phyloP scores from a whole-genome alignment of 2,888 invertebrate species.

The Portevinia maculata region DNA sequence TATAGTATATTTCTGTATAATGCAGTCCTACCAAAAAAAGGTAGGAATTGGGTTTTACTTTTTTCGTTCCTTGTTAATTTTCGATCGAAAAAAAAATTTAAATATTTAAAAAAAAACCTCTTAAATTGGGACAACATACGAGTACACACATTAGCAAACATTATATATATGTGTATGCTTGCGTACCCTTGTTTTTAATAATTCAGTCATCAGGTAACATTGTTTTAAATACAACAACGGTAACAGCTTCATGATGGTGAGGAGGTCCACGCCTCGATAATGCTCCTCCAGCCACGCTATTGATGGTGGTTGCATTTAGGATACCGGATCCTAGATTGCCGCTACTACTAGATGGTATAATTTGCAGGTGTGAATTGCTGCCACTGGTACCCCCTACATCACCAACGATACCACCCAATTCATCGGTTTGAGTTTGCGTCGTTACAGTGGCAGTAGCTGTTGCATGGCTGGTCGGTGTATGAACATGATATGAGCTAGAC shows the following conservation, averaged over 20 bases:
- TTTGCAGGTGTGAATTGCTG: conserved; percentile 36
- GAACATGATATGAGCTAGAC: conserved; percentile 68
- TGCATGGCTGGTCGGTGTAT: conserved; percentile 73
- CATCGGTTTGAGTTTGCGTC: conserved; percentile 82
- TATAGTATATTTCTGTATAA: conserved; percentile 54
- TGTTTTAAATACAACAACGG: conserved; percentile 84
- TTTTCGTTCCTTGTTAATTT: conserved; percentile 8
- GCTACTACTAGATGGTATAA: conserved; percentile 56
- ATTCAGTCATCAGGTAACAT: conserved; percentile 84
- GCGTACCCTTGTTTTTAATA: conserved; percentile 75
- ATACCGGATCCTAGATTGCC: conserved; percentile 44
- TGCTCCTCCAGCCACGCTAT: conserved; percentile 53
- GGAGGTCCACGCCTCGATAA: conserved; percentile 65
- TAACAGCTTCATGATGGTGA: conserved; percentile 82
- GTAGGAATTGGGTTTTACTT: conserved; percentile 44
- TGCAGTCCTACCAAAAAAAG: conserved; percentile 60
- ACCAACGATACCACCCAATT: conserved; percentile 67
- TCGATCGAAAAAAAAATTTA: conserved; percentile 23
- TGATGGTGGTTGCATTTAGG: conserved; percentile 32
- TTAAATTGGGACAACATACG: conserved; percentile 30
- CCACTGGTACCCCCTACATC: conserved; percentile 21
- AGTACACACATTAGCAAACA: conserved; percentile 1
- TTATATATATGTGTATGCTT: not conserved
- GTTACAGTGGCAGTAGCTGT: conserved; percentile 78
- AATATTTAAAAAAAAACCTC: conserved; percentile 15